Evolutionary conservation across 1,140 invertebrate genomes (phyloP).

Genomic region (Heliothis subflexa): DNA sequence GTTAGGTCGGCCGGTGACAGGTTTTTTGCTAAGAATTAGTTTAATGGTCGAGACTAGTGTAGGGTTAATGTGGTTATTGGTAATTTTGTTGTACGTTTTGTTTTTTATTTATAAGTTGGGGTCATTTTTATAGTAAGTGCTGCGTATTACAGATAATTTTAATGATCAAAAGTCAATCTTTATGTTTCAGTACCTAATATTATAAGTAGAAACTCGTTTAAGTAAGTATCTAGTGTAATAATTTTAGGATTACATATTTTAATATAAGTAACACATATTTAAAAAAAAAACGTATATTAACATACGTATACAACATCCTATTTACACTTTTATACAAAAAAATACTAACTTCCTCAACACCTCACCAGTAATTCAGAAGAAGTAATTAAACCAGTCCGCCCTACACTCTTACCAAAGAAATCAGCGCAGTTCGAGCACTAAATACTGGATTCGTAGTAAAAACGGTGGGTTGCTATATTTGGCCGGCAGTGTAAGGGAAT

Average conservation of each 20-base stretch:
- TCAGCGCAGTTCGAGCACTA: background rate
- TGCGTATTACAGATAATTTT: too few relatives aligned
- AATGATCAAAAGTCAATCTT: too few relatives aligned
- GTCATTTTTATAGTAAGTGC: background rate
- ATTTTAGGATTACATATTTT: too few relatives aligned
- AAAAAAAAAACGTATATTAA: too few relatives aligned
- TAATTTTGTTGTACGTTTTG: background rate
- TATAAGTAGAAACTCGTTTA: too few relatives aligned
- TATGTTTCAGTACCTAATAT: too few relatives aligned
- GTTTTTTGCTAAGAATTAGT: slow-evolving; percentile 25
- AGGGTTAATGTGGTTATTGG: slow-evolving; percentile 19
- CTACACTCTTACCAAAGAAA: slow-evolving; percentile 6
- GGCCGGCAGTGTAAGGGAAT: slow-evolving; percentile 2
- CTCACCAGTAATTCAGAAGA: background rate
- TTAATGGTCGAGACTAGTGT: slow-evolving; percentile 9
- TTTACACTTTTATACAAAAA: too few relatives aligned
- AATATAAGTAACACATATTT: too few relatives aligned
- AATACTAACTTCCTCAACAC: too few relatives aligned
- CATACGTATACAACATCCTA: too few relatives aligned
- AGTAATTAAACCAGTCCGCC: background rate
- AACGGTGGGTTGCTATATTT: slow-evolving; percentile 8
- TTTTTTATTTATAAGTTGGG: background rate
- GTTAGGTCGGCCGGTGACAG: background rate
- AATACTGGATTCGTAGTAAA: background rate
- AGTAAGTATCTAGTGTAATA: too few relatives aligned